These are phyloP conservation scores for Calliphora vicina DNA, from an alignment of 1,140 invertebrate species.

Conservation along the genomic window DNA sequence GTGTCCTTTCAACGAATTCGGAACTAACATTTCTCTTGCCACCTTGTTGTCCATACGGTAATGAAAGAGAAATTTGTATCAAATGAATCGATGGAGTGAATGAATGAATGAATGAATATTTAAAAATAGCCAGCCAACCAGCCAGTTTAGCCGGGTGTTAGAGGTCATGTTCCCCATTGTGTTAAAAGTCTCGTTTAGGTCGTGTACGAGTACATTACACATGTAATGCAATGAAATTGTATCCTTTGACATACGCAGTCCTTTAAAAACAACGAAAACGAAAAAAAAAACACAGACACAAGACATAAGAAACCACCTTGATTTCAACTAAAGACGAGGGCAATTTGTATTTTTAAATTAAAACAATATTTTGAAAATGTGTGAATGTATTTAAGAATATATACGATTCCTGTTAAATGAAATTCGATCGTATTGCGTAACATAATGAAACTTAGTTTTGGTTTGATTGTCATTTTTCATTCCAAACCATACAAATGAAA, in stretches of 20 bases:
- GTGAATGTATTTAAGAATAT: neutral
- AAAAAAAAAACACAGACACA: neutral
- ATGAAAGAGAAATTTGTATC: neutral
- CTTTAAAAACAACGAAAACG: neutral
- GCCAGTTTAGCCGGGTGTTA: slow-evolving; percentile 37
- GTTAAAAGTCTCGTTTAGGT: slow-evolving; percentile 20
- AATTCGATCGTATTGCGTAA: slow-evolving; percentile 37
- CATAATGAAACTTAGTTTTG: neutral
- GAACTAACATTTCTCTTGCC: neutral
- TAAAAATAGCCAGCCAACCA: slow-evolving; percentile 22
- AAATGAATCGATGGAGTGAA: neutral
- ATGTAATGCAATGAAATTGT: slow-evolving; percentile 13
- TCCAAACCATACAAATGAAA: neutral
- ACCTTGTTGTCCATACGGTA: slow-evolving; percentile 27
- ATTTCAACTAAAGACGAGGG: neutral
- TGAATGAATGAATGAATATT: neutral
- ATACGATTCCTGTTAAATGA: slow-evolving; percentile 20
- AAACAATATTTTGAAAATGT: neutral
- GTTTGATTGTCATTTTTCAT: neutral
- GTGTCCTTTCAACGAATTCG: neutral
- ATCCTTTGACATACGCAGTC: slow-evolving; percentile 22
- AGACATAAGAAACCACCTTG: slow-evolving; percentile 7
- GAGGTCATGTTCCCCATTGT: slow-evolving; percentile 38
- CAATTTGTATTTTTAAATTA: neutral
- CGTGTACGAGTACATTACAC: neutral